Base-by-base conservation (phyloP, 2,797 vertebrate species). In the Forpus xanthops region DNA sequence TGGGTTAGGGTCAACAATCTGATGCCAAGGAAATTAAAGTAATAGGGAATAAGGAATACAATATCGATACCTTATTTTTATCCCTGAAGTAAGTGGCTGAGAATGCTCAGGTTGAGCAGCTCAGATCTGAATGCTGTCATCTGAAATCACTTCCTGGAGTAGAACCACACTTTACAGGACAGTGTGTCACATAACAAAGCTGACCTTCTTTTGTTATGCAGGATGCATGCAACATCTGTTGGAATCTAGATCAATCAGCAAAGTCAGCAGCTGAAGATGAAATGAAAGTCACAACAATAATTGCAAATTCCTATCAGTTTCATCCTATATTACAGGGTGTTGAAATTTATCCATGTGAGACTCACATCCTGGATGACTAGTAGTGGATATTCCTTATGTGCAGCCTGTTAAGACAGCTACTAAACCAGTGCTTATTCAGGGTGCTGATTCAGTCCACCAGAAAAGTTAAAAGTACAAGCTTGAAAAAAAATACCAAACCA, bases 221-320 rank as follows among this genome's bases (percentile, higher is more conserved):
- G 89, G 90, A 90, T 92, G 95, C 94, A 95, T 97, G 97, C 96
- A 86, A 94, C 91, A 86, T 95, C 96, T 97, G 96, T 91, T 96
- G 95, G 91, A 92, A 85, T 87, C 96, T 96, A 93, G 83, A 93
- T 95, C 86, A 96, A 95, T 93, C 90, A 81, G 96, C 97, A 97
- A 89, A 97, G 76, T 96, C 80, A 96, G 90, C 71, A 87, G 96
- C 92, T 96, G 89, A 97, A 97, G 96, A 97, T 86, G 96, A 97
- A 97, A 96, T 97, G 83, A 94, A 96, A 97, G 97, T 97, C 96
- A 97, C 95, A 94, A 96, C 94, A 95, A 95, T 96, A 97, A 97
- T 73, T 95, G 96, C 96, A 92, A 96, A 91, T 95, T 97, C 94
- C 66, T 97, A 93, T 85, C 78, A 33, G 95, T 80, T 96, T 94